A percentile compares a stretch with the other conserved stretches of the same genome.
These are phyloP conservation scores for Eurystomus glaucurus DNA, from an alignment of 2,797 vertebrate species.

Conservation along the genomic window DNA sequence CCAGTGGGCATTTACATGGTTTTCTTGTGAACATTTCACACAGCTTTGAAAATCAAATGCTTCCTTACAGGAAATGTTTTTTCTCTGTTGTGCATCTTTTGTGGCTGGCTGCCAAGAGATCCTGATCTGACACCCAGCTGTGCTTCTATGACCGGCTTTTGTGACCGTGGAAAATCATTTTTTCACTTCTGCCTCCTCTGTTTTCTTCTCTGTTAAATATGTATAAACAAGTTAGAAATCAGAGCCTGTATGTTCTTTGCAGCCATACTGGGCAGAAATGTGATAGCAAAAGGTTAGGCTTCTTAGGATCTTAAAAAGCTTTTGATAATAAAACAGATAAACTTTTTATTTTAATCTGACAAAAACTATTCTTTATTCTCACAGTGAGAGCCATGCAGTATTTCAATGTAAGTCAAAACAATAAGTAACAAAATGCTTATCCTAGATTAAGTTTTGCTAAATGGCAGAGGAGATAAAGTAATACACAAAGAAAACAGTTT, in stretches of 20 bases:
- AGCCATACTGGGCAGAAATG: not conserved
- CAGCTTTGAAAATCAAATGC: conserved; percentile 66
- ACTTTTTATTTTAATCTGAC: not conserved
- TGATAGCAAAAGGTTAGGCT: not conserved
- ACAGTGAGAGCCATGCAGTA: not conserved
- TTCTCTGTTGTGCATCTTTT: conserved; percentile 51
- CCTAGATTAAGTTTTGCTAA: not conserved
- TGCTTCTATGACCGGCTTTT: conserved; percentile 25
- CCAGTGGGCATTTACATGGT: conserved; percentile 54
- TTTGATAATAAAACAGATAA: not conserved
- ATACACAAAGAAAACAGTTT: not conserved
- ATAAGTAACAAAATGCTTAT: not conserved
- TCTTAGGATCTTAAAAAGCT: not conserved
- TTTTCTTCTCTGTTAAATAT: conserved; percentile 15
- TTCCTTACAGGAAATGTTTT: conserved; percentile 68
- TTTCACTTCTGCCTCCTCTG: not conserved
- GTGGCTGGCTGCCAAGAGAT: conserved; percentile 35
- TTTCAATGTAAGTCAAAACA: not conserved
- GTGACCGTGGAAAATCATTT: not conserved
- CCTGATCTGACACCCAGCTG: conserved; percentile 55
- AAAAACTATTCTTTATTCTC: not conserved
- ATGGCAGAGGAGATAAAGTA: not conserved
- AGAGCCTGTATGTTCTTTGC: not conserved
- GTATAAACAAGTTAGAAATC: conserved; percentile 14
- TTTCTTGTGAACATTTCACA: conserved; percentile 57